Evolutionary conservation across 2,113 vertebrate genomes (phyloP), one percentile per base, ranked within the genome.

Genomic region (Tenrec ecaudatus): DNA sequence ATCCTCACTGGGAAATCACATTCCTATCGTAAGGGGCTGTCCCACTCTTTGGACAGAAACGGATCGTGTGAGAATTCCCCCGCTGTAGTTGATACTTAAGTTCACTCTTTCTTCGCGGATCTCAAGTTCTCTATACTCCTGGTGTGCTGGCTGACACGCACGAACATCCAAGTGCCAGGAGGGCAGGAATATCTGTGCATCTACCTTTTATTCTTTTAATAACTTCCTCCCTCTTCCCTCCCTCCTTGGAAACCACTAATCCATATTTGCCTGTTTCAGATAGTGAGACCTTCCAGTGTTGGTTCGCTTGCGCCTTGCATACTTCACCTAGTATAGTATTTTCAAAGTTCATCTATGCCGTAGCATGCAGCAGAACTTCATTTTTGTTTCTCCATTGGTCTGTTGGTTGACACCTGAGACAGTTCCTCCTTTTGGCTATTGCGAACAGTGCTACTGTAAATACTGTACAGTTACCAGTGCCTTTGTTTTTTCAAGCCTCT

Each of bases 11-110:
- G 58, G 53, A 89, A 92, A 86, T 92, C 7, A 68, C 22, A 2
- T 89, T 78, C 78, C 33, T 92, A 19, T 27, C 12, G 0, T 82
- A 91, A 91, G 20, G 36, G 33, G 7, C 76, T 29, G 20, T 57
- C 31, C 20, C 31, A 57, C 25, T 86, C 33, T 81, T 43, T 66
- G 58, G 53, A 85, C 62, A 60, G 58, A 82, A 94, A 90, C 88
- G 62, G 16, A 27, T 7, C 62, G 33, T 82, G n/a, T 85, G 69
- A 33, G 75, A 53, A 73, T 62, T 76, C 8, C 87, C 82, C 25
- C 27, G 25, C 57, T 91, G 85, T 60, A 78, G 15, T 73, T 17
- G 53, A 23, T 31, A 90, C 16, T 16, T 78, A 29, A 92, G 80
- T 85, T 86, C 19, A 27, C 38, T 90, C 27, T 33, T 69, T 58